Base-by-base conservation (phyloP, 1,140 invertebrate species). In the Hypothenemus hampei region DNA sequence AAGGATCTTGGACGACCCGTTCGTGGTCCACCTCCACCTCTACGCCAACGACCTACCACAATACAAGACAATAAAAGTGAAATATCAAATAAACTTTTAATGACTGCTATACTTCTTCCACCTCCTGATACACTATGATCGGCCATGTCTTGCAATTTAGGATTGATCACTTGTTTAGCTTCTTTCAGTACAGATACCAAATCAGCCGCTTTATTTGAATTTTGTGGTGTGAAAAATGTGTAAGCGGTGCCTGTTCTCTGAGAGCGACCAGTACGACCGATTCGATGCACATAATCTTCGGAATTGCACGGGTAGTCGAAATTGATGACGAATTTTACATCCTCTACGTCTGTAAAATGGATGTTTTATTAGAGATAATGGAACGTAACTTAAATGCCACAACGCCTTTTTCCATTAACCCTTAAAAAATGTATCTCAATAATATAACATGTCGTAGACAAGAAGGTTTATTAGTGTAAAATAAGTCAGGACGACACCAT, bases 241-340 rank as follows among this genome's bases (percentile, higher is more conserved):
- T 99, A 99, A 0, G 97, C 95, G 1, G 96, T 99, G 49, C 97
- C 97, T 23, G 90, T 93, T 71, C 91, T 93, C 64, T 93, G 87
- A 31, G 89, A 88, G 56, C 97, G 80, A 43, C 93, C 97, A 36
- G 97, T 99, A 67, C 97, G 85, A 46, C 97, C 97, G 72, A 99
- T 99, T 55, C 97, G 84, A 76, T 99, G 97, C 29, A 99, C 93
- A 74, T 99, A 99, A 77, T 99, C 97, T 78, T 99, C 97, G 29
- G 94, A 96, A 72, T 93, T 93, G 65, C 91, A 95, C 13, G 97
- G 97, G 77, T 98, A 99, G 75, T 99, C 97, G 80, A 91, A 98
- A 81, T 99, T 99, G 70, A 99, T 97, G 31, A 99, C 97, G 81
- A 96, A 98, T 75, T 98, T 98, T 50, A 99, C 95, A 78, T 99